Evolutionary conservation across 2,797 vertebrate genomes (phyloP), one percentile per base, ranked within the genome.

Genomic region (Falco berigora): DNA sequence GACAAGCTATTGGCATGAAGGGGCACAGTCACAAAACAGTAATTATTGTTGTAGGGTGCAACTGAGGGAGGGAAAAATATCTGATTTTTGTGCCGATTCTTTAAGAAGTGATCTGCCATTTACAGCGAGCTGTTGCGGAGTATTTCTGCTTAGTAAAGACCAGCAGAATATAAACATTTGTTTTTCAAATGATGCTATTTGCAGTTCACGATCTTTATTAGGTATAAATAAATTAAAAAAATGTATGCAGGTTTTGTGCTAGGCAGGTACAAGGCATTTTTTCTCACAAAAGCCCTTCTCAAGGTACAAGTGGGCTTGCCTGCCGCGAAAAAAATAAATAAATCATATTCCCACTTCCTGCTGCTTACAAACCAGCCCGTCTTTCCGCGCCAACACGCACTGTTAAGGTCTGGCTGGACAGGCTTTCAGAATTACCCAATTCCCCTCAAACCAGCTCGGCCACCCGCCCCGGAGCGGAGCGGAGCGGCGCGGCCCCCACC

Each of bases 321-420:
- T 59, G 32, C 47, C 28, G 5, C 11, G 14, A 46, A 8, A 32
- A 34, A 19, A 8, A 44, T 23, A n/a, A 8, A 44, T 4, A 27
- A 38, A 28, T 22, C 22, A 28, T 13, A 22, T 64, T 24, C 20
- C 44, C 30, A 28, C 20, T 25, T 55, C 9, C 18, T 22, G 14
- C 5, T 2, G 30, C 25, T 4, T 10, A 8, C n/a, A 58, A 27
- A 3, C 22, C 28, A 24, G 12, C 2, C 2, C 38, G 6, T 10
- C 42, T 52, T n/a, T 38, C 4, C 16, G 14, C 10, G 1, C 10
- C 21, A 40, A 4, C 7, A 8, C 9, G 2, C 32, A 12, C 3
- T 2, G 22, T 1, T 8, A 4, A 6, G 17, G 23, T 21, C 1
- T 2, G 44, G 2, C 30, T 5, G 56, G 28, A 12, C 52, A 5